phyloP scores from a whole-genome alignment of 2,888 invertebrate species.

The Dryobotodes eremita region DNA sequence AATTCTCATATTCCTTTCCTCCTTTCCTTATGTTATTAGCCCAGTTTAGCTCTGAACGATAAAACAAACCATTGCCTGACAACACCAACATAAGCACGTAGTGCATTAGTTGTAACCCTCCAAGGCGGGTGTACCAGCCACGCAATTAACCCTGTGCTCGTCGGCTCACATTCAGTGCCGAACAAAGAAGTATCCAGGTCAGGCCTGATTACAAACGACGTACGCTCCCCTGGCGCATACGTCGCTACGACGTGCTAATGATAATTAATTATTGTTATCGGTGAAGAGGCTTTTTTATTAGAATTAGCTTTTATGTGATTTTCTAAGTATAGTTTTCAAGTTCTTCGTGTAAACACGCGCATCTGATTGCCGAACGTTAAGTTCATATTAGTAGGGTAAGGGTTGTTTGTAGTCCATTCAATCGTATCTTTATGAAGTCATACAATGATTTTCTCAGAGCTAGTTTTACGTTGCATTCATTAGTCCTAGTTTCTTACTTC shows the following conservation, averaged over 20 bases:
- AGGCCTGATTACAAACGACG: conserved; percentile 79
- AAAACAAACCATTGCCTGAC: conserved; percentile 35
- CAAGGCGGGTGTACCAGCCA: conserved; percentile 71
- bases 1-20: neutral
- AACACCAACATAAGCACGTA: conserved; percentile 44
- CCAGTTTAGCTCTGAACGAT: neutral
- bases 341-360: neutral
- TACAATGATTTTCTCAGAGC: neutral
- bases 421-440: too few species aligned
- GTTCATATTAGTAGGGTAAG: too few species aligned
- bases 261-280: conserved; percentile 60
- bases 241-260: conserved; percentile 41
- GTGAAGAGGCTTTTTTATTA: conserved; percentile 32
- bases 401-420: neutral
- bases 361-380: neutral
- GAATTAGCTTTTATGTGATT: conserved; percentile 23
- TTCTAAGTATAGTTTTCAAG: neutral
- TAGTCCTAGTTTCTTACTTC: too few species aligned
- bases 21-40: neutral
- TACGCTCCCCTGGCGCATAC: conserved; percentile 53
- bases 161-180: conserved; percentile 71
- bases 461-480: too few species aligned
- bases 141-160: conserved; percentile 77
- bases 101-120: conserved; percentile 64
- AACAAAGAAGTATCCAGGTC: conserved; percentile 82